These are phyloP conservation scores for Teinopalpus imperialis DNA, from an alignment of 2,888 invertebrate genomes.

Conservation along the genomic window DNA sequence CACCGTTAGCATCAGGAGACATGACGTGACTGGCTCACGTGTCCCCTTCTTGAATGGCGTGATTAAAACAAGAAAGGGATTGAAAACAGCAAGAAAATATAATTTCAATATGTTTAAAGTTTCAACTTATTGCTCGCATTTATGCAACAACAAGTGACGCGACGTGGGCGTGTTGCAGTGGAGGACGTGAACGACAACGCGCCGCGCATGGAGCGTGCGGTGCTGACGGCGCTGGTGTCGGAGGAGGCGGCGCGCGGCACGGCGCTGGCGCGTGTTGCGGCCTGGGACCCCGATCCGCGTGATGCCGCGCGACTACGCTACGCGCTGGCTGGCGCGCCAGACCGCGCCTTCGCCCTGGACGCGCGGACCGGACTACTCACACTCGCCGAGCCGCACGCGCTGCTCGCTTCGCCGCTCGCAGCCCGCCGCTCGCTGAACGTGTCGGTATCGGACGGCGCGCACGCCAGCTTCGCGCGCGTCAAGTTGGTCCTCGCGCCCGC, in stretches of 20 bases:
- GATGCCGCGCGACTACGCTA: conserved; percentile 89
- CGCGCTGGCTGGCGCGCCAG: conserved; percentile 83
- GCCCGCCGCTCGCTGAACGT: conserved; percentile 86
- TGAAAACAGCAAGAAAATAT: no score
- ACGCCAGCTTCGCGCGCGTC: conserved; percentile 92
- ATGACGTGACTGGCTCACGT: no score
- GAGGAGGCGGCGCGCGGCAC: conserved; percentile 92
- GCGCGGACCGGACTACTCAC: conserved; percentile 56
- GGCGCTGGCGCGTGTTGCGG: conserved; percentile 93
- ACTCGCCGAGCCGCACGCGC: conserved; percentile 51
- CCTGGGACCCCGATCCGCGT: conserved; percentile 92
- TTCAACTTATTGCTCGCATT: no score
- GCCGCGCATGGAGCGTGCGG: conserved; percentile 91
- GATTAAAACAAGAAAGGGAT: no score
- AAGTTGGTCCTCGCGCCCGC: conserved; percentile 90
- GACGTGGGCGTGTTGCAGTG: no score
- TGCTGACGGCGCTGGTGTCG: conserved; percentile 90
- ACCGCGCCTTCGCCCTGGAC: conserved; percentile 51
- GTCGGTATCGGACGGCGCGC: conserved; percentile 97
- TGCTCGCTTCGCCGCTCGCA: conserved; percentile 82
- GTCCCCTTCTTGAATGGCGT: no score
- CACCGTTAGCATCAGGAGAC: no score
- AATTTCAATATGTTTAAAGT: no score
- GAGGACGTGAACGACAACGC: conserved; percentile 95
- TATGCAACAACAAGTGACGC: no score